Base-by-base conservation (phyloP, 2,888 invertebrate species). In the Campopleginae sp. region DNA sequence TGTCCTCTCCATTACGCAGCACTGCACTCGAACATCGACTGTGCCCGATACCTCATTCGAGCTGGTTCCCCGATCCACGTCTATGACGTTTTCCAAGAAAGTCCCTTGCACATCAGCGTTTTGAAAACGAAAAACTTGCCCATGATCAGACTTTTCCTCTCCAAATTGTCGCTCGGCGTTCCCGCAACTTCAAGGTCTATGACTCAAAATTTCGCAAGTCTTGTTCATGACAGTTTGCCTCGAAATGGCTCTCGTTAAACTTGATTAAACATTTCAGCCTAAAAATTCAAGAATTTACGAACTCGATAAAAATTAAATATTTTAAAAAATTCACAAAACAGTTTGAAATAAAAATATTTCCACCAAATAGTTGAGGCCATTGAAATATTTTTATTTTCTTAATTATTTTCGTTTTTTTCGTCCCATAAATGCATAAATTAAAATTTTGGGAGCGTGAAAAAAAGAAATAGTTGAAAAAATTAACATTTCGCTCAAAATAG, bases 1-100 rank as follows among this genome's bases (percentile, higher is more conserved):
- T 63, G 75, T 76, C 88, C 88, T 1, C 81, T 88, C 19, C 88
- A 88, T 77, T 88, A 86, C 66, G 88, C 88, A 1, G 85, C 86
- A 12, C 61, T 85, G 10, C 84, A 86, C 31, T 85, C 38, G 17
- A 81, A 87, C 54, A 51, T 84, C 17, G 77, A 80, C 5, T 79
- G 74, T 19, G 87, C 87, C 10, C 71, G 74, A 48, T 82, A 78
- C 68, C 86, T 88, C 48, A 17, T 87, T 2, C 66, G 76, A 48
- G 38, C 76, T 54, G 87, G 86, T n/a, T 82, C 88, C n/a, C 33
- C 1, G 38, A 82, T 88, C 63, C 84, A 88, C 51, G 71, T 72
- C 38, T 82, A 85, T 65, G 88, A 88, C 72, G 84, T 84, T 51
- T 88, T 88, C 58, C 38, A 80, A n/a, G 87, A 88, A 27, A 88